Evolutionary conservation across 2,113 vertebrate species (phyloP).

Genomic region (Tychaedon coryphoeus): DNA sequence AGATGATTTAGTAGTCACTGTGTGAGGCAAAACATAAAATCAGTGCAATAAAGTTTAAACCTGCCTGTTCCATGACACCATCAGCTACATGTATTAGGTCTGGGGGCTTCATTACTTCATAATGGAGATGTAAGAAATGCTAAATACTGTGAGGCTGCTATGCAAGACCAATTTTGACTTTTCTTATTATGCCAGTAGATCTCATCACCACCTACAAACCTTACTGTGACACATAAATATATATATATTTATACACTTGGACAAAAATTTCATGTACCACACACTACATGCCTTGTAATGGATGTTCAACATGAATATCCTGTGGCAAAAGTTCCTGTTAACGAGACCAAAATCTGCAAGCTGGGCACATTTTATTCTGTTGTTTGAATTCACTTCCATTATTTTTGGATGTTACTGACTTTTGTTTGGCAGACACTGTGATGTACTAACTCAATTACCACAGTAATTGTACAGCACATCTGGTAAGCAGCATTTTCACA

Average conservation of each 20-base stretch:
- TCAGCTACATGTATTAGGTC: not conserved
- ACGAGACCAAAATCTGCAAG: not conserved
- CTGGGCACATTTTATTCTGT: not conserved
- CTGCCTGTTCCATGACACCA: not conserved
- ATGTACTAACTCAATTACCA: not conserved
- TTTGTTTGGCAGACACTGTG: not conserved
- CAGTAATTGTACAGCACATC: rapidly evolving
- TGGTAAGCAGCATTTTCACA: not conserved
- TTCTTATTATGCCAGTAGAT: not conserved
- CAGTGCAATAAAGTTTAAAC: not conserved
- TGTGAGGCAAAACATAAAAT: not conserved
- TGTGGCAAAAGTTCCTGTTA: not conserved
- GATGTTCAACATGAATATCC: not conserved
- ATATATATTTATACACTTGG: not conserved
- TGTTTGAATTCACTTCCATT: rapidly evolving
- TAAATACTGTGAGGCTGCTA: not conserved
- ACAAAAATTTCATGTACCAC: not conserved
- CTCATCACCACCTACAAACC: not conserved
- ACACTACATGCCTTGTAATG: not conserved
- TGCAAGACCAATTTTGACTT: not conserved
- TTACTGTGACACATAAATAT: not conserved
- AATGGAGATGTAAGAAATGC: not conserved
- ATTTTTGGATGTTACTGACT: not conserved
- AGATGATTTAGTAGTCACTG: not conserved
- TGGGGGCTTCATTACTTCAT: not conserved